A percentile compares a stretch with the other conserved stretches of the same genome.
Conservation (phyloP, 1,140 invertebrate species). For the Micrasema minimum region DNA sequence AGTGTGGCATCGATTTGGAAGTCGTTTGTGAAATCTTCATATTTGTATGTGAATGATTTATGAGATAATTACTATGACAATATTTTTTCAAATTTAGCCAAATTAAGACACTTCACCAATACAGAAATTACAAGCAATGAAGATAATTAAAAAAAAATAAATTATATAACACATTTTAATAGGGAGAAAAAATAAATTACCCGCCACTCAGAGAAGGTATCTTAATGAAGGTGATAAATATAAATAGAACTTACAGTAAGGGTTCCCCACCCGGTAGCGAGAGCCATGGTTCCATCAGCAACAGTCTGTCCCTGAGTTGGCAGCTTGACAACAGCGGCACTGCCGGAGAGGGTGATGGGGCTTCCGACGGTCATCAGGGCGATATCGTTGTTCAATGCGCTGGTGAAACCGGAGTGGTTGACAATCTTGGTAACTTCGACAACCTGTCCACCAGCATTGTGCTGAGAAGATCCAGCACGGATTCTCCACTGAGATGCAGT, state of each 20-base stretch:
- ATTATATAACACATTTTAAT: background rate
- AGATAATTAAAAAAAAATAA: background rate
- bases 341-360: slow-evolving; percentile 10
- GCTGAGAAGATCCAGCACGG: slow-evolving; percentile 42
- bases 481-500: slow-evolving; percentile 36
- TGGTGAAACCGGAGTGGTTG: slow-evolving; percentile 39
- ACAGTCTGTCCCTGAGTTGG: slow-evolving; percentile 51
- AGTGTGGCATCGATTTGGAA: too few species aligned
- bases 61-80: too few species aligned
- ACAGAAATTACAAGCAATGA: background rate
- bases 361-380: slow-evolving; percentile 27
- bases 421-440: slow-evolving; percentile 30
- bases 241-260: slow-evolving; percentile 32
- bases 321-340: slow-evolving; percentile 33
- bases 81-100: background rate
- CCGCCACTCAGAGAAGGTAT: background rate
- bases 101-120: background rate
- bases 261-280: slow-evolving; percentile 62
- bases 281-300: slow-evolving; percentile 50
- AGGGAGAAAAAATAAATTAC: background rate
- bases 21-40: too few species aligned
- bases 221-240: background rate
- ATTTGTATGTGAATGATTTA: too few species aligned
- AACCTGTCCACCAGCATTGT: slow-evolving; percentile 42
- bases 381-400: slow-evolving; percentile 41